phyloP scores from a whole-genome alignment of 2,888 invertebrate genomes.

The Ecdyonurus torrentis region DNA sequence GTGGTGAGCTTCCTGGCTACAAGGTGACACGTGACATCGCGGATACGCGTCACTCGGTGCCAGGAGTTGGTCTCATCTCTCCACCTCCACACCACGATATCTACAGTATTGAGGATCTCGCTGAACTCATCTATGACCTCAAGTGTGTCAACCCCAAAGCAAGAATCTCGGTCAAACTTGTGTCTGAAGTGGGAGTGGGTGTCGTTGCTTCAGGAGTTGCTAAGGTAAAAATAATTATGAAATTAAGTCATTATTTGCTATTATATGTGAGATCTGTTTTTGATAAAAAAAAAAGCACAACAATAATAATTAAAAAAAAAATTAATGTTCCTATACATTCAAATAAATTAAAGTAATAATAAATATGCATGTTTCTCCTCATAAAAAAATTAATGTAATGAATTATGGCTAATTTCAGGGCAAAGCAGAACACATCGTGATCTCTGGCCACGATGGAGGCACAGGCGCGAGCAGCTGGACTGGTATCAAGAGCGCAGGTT shows the following conservation, averaged over 20 bases:
- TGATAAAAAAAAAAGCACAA: too few relatives aligned
- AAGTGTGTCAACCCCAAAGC: conserved; percentile 95
- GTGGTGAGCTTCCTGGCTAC: conserved; percentile 86
- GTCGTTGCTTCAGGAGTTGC: conserved; percentile 98
- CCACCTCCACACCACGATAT: conserved; percentile 99
- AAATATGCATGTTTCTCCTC: too few relatives aligned
- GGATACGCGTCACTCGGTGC: conserved; percentile 82
- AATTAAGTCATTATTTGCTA: too few relatives aligned
- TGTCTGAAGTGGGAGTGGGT: conserved; percentile 97
- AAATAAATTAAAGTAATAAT: too few relatives aligned
- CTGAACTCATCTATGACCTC: conserved; percentile 93
- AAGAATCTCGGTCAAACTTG: conserved; percentile 91
- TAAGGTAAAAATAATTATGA: too few relatives aligned
- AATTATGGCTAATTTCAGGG: conserved; percentile 37
- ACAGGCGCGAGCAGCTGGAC: conserved; percentile 99
- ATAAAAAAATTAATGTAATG: conserved; percentile 5
- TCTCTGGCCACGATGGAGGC: conserved; percentile 98
- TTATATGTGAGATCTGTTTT: too few relatives aligned
- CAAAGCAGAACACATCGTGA: conserved; percentile 96
- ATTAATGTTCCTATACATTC: too few relatives aligned
- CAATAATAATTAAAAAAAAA: too few relatives aligned
- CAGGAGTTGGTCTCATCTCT: conserved; percentile 94
- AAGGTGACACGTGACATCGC: conserved; percentile 91
- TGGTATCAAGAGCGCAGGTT: conserved; percentile 92
- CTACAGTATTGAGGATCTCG: conserved; percentile 97